Percentiles rank a stretch among this genome's conserved stretches.
These are phyloP conservation scores for Discoglossus pictus DNA, from an alignment of 2,797 vertebrate genomes.

Conservation along the genomic window DNA sequence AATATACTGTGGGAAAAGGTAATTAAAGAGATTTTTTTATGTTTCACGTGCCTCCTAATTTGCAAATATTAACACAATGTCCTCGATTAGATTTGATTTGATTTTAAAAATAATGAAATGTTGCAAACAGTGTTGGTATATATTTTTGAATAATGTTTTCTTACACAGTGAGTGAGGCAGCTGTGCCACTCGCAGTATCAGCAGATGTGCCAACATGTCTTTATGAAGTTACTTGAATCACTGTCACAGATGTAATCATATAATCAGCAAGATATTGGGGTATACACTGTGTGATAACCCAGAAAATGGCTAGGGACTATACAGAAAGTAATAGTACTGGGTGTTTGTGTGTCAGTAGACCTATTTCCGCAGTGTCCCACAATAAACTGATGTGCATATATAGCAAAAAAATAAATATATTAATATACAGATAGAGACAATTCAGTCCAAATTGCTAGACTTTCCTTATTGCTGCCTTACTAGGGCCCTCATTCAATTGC, in stretches of 20 bases:
- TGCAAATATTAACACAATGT: conserved; percentile 44
- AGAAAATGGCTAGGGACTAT: no score
- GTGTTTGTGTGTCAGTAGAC: no score
- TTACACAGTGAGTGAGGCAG: conserved; percentile 23
- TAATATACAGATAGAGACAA: no score
- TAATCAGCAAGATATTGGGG: no score
- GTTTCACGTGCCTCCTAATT: conserved; percentile 20
- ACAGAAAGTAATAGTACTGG: no score
- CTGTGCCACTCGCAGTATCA: conserved; percentile 19
- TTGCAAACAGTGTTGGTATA: conserved; percentile 9
- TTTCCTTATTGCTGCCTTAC: no score
- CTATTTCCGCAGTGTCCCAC: no score
- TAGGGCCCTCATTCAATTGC: no score
- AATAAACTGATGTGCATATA: no score
- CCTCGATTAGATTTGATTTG: conserved; percentile 21
- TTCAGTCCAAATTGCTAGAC: no score
- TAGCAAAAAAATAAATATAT: no score
- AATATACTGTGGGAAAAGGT: conserved; percentile 29
- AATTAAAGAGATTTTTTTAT: conserved; percentile 36
- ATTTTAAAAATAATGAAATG: conserved; percentile 35
- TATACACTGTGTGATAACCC: no score
- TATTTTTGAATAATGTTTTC: conserved; percentile 19
- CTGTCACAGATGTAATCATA: conserved; percentile 8
- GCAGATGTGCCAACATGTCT: conserved; percentile 31
- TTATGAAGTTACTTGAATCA: conserved; percentile 6